A percentile compares a stretch with the other conserved stretches of the same genome.
Evolutionary conservation across 2,113 vertebrate genomes (phyloP).

Genomic region (Dolichotis patagonum): DNA sequence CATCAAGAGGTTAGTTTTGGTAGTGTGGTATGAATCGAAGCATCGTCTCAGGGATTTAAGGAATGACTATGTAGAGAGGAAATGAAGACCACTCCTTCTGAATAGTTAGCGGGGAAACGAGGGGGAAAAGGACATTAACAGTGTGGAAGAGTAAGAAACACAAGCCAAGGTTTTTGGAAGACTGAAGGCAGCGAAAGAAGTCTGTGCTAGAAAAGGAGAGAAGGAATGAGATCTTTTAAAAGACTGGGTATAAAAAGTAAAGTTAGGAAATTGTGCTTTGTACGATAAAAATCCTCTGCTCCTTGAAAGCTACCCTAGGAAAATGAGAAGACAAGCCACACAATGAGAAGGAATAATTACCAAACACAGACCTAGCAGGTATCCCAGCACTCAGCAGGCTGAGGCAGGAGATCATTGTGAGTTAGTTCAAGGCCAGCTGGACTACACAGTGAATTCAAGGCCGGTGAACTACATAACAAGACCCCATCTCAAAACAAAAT

Average conservation of each 20-base stretch:
- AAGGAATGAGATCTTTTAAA: not conserved
- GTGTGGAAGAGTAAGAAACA: not conserved
- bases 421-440: no score
- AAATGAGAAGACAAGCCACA: constrained; percentile 13
- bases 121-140: not conserved
- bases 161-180: not conserved
- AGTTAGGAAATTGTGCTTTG: constrained; percentile 33
- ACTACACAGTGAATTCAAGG: not conserved
- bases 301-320: constrained; percentile 14
- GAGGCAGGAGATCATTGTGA: not conserved
- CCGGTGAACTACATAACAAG: not conserved
- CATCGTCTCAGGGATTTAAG: constrained; percentile 35
- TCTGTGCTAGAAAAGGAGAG: not conserved
- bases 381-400: not conserved
- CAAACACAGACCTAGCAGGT: not conserved
- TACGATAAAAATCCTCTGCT: not conserved
- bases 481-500: not conserved
- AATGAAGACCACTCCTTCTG: not conserved
- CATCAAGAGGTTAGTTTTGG: constrained; percentile 74
- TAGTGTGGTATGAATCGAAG: constrained; percentile 60
- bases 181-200: not conserved
- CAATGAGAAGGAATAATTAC: not conserved
- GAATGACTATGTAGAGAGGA: not conserved
- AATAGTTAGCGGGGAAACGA: not conserved
- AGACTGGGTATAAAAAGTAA: not conserved